Base-by-base conservation (phyloP, 2,888 invertebrate species). In the Heliconius charithonia region DNA sequence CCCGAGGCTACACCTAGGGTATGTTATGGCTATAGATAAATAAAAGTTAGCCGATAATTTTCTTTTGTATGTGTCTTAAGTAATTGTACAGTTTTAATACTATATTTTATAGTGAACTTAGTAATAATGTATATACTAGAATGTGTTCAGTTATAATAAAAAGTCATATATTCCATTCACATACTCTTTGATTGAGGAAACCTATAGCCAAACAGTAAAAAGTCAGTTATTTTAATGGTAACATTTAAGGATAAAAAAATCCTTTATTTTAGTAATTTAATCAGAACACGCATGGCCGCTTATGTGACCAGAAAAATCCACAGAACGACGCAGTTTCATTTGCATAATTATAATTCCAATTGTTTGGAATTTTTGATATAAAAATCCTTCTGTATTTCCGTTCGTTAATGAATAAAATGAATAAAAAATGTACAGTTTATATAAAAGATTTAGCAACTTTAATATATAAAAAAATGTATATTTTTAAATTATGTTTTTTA, bases 331-430 rank as follows among this genome's bases (percentile, higher is more conserved):
- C 27, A 16, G 4, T 56, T 51, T 37, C n/a, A 56, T 75, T 75
- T 69, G 56, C 59, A 75, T 75, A 67, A 67, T 75, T 75, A 59
- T 41, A 25, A 37, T 56, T 67, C 59, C 59, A 32, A 56, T 32
- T 32, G n/a, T 72, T 72, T 72, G 72, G 1, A 72, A 12, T 72
- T 71, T 59, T 72, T 72, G 13, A 59, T 37, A 59, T n/a, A 51
- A 51, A 51, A 51, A 51, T 32, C 7, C 59, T 32, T 32, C 22
- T 56, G 3, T n/a, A 13, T 13, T 59, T 72, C 59, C 16, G n/a
- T 3, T 9, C 4, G n/a, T 69, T n/a, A n/a, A n/a, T n/a, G n/a
- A n/a, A n/a, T n/a, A n/a, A n/a, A n/a, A n/a, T n/a, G n/a, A n/a
- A n/a, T n/a, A n/a, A n/a, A n/a, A n/a, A n/a, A n/a, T n/a, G 22